Conservation (phyloP, 2,113 vertebrate species). For the Aleadryas rufinucha region DNA sequence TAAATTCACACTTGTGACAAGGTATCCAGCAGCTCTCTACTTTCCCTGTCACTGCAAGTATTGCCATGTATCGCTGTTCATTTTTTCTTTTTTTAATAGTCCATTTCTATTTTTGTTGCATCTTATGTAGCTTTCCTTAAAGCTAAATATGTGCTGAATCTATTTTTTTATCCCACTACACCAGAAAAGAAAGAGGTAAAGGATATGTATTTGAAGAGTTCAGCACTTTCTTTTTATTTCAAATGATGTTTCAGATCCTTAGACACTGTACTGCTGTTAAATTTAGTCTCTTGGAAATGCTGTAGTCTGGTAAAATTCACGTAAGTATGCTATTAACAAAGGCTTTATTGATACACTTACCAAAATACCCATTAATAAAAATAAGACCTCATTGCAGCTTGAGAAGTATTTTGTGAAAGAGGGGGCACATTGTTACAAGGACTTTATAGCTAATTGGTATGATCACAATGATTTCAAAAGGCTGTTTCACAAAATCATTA, state of each 20-base stretch:
- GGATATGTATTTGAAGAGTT: background rate
- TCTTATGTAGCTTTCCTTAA: background rate
- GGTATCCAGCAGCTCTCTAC: background rate
- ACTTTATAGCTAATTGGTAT: conserved; percentile 57
- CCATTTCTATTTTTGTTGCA: background rate
- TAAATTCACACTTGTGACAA: background rate
- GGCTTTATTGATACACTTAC: conserved; percentile 31
- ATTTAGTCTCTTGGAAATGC: conserved; percentile 28
- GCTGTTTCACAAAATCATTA: conserved; percentile 62
- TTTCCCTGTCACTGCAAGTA: background rate
- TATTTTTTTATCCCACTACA: background rate
- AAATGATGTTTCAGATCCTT: background rate
- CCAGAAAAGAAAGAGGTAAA: background rate
- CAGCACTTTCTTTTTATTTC: background rate
- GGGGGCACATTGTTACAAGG: background rate
- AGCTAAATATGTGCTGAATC: background rate
- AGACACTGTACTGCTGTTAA: conserved; percentile 1
- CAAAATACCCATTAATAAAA: conserved; percentile 48
- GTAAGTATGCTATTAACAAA: conserved; percentile 22
- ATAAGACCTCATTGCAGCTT: background rate
- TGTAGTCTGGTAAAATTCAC: conserved; percentile 31
- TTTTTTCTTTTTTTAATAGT: background rate
- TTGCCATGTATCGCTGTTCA: background rate
- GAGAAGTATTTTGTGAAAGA: conserved; percentile 15
- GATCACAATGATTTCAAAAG: conserved; percentile 57